phyloP scores from a whole-genome alignment of 2,797 vertebrate genomes.

The Dendrocincla fuliginosa region DNA sequence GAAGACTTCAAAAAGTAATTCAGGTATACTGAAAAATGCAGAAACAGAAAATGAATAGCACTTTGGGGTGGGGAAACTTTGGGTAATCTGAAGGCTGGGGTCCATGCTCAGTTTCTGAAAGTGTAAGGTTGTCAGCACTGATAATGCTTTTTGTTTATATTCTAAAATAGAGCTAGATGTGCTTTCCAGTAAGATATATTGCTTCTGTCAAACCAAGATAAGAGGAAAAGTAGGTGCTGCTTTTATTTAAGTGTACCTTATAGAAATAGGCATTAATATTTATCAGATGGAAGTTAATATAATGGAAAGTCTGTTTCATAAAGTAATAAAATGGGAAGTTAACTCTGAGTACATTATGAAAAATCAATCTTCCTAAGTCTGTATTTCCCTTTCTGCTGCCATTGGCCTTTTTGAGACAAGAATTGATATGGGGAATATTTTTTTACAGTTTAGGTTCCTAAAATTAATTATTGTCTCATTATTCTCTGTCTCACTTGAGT shows the following conservation, averaged over 20 bases:
- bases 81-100: background rate
- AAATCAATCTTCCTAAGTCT: constrained; percentile 6
- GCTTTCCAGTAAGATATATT: background rate
- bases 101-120: background rate
- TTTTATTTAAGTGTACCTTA: background rate
- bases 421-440: constrained; percentile 6
- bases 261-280: background rate
- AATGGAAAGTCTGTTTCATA: background rate
- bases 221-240: background rate
- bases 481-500: background rate
- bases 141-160: background rate
- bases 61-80: fast-evolving
- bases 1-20: background rate
- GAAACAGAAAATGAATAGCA: background rate
- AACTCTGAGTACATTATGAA: background rate
- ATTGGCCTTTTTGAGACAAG: background rate
- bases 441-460: background rate
- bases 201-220: background rate
- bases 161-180: background rate
- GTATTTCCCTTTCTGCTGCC: background rate
- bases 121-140: background rate
- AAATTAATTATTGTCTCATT: background rate
- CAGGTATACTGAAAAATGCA: background rate
- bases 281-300: constrained; percentile 6
- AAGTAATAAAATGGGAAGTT: constrained; percentile 24